Base-by-base conservation (phyloP, 2,888 invertebrate species). In the Glomeris marginata region DNA sequence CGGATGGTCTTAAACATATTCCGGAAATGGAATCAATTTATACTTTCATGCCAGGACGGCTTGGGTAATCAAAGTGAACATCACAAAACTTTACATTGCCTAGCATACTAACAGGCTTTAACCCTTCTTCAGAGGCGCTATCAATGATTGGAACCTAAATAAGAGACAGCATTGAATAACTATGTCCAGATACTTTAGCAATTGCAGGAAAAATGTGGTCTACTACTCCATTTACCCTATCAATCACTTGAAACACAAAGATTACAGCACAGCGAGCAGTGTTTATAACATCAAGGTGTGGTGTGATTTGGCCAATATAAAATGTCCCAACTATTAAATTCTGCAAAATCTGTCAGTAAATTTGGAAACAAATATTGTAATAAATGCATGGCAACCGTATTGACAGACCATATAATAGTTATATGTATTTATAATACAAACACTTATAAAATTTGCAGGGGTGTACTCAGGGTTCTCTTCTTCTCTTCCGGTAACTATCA, bases 1-100 rank as follows among this genome's bases (percentile, higher is more conserved):
- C 3, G 28, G 28, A 28, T 28, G 28, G 28, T 8, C 28, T n/a
- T 5, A 28, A 28, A 5, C 28, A 28, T 28, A 3, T 28, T 28
- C 28, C 3, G 8, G 4, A 28, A 8, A 28, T 28, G 3, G 28
- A 28, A 28, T 28, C 28, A 28, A 28, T 28, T 28, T 28, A 37
- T 38, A 85, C 81, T 60, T 78, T 74, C 2, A 84, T 77, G 60
- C 83, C 80, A 10, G 74, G 69, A 41, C 88, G 69, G 0, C 84
- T 78, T 0, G 88, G 88, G 63, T 88, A 88, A 51, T 72, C 72
- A 61, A 88, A 88, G 57, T 72, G 69, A 1, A 87, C 76, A 55
- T 78, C 70, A 40, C 71, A 70, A 52, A 87, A 76, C 54, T 76
- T 73, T 45, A 88, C 74, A 42, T 77, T 74, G 0, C 87, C 87